phyloP scores from a whole-genome alignment of 2,888 invertebrate genomes.

The Oscheius onirici region DNA sequence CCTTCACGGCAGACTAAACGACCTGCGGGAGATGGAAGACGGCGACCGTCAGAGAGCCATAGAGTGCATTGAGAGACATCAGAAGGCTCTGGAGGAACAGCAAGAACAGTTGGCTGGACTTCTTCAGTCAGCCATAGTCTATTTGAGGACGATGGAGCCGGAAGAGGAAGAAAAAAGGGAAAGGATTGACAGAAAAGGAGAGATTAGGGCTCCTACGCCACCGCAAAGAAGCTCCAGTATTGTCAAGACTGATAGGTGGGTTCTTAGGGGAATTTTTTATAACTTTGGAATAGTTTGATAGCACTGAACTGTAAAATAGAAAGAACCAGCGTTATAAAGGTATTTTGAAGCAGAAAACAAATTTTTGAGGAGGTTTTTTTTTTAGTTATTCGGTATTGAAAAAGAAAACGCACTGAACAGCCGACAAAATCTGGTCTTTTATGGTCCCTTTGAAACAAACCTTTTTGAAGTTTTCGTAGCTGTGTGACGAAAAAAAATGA shows the following conservation, averaged over 20 bases:
- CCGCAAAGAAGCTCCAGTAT: conserved; percentile 10
- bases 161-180: conserved; percentile 3
- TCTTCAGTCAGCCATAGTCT: conserved; percentile 57
- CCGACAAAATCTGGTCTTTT: too few species aligned
- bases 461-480: too few species aligned
- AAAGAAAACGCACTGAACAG: too few species aligned
- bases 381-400: too few species aligned
- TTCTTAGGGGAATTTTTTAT: too few species aligned
- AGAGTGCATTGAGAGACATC: conserved; percentile 60
- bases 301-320: too few species aligned
- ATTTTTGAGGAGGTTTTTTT: too few species aligned
- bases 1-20: conserved; percentile 45
- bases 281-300: too few species aligned
- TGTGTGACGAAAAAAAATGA: too few species aligned
- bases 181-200: neutral
- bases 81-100: conserved; percentile 57
- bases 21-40: conserved; percentile 52
- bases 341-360: too few species aligned
- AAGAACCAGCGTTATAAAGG: neutral
- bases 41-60: conserved; percentile 51
- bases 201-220: conserved; percentile 13
- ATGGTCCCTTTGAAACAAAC: too few species aligned
- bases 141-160: conserved; percentile 46
- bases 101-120: conserved; percentile 60
- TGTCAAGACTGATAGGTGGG: conserved; percentile 30